Percentiles rank a stretch among this genome's conserved stretches.
Evolutionary conservation across 2,888 invertebrate genomes (phyloP).

Genomic region (Drosophila paranaensis): DNA sequence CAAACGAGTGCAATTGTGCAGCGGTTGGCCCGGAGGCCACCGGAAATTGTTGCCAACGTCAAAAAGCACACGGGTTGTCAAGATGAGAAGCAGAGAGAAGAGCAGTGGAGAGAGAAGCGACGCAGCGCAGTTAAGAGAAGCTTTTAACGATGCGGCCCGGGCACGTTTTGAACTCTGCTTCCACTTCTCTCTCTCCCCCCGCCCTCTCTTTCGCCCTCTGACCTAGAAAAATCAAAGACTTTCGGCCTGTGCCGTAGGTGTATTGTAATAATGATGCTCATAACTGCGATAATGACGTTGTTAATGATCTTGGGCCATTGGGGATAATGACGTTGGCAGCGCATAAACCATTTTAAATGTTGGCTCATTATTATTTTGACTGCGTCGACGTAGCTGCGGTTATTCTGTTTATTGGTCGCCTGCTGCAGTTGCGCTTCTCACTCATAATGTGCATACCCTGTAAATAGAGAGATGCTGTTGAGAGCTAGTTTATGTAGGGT

Average conservation of each 20-base stretch:
- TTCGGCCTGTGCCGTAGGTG: slow-evolving; percentile 60
- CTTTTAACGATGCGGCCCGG: slow-evolving; percentile 69
- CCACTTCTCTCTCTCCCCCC: slow-evolving; percentile 33
- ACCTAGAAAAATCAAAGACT: slow-evolving; percentile 71
- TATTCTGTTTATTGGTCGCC: slow-evolving; percentile 67
- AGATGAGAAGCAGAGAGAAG: not conserved
- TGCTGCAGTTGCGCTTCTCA: slow-evolving; percentile 38
- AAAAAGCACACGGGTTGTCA: slow-evolving; percentile 7
- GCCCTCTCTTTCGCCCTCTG: slow-evolving; percentile 35
- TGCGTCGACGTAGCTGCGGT: slow-evolving; percentile 68
- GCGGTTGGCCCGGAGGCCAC: slow-evolving; percentile 59
- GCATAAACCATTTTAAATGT: slow-evolving; percentile 78
- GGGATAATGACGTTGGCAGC: slow-evolving; percentile 48
- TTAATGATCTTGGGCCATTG: slow-evolving; percentile 21
- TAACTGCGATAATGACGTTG: slow-evolving; percentile 13
- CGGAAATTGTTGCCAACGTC: slow-evolving; percentile 62
- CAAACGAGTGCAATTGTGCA: slow-evolving; percentile 54
- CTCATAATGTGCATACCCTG: slow-evolving; percentile 34
- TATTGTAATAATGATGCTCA: slow-evolving; percentile 49
- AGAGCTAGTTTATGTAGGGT: not conserved
- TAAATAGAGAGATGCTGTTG: not conserved
- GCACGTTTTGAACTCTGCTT: slow-evolving; percentile 77
- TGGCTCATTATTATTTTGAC: slow-evolving; percentile 77
- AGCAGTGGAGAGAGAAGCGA: slow-evolving; percentile 4
- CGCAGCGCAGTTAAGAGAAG: slow-evolving; percentile 43